Evolutionary conservation across 2,888 invertebrate genomes (phyloP).

Genomic region (Siphlonurus alternatus): DNA sequence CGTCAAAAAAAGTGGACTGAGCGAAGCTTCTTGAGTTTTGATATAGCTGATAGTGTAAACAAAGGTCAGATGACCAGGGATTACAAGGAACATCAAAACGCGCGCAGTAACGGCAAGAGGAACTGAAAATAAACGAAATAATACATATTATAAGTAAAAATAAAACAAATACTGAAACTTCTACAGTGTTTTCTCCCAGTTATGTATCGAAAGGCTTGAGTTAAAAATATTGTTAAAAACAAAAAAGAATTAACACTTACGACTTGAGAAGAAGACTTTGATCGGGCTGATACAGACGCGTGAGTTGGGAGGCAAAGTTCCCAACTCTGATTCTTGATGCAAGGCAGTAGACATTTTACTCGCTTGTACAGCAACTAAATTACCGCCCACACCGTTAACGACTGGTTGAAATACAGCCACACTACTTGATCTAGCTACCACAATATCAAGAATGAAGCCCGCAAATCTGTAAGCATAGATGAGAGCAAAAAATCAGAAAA

Average conservation of each 20-base stretch:
- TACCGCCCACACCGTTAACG: background rate
- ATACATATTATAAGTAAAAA: constrained; percentile 5
- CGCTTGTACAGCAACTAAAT: background rate
- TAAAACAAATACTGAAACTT: background rate
- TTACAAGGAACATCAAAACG: constrained; percentile 62
- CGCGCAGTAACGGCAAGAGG: constrained; percentile 70
- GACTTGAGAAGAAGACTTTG: constrained; percentile 10
- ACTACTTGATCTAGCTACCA: constrained; percentile 31
- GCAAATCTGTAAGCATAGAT: constrained; percentile 29
- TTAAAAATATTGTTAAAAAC: background rate
- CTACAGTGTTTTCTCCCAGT: too few relatives aligned
- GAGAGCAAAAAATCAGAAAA: too few relatives aligned
- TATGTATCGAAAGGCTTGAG: background rate
- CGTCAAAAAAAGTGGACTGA: constrained; percentile 59
- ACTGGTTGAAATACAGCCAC: constrained; percentile 25
- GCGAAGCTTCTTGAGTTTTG: constrained; percentile 39
- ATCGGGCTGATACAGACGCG: constrained; percentile 19
- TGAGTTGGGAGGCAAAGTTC: constrained; percentile 33
- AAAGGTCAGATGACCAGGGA: constrained; percentile 74
- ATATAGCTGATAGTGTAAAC: constrained; percentile 62
- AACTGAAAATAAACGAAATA: constrained; percentile 36
- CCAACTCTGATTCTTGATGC: background rate
- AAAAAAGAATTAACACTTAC: too few relatives aligned
- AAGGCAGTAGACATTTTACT: background rate
- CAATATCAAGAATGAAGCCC: constrained; percentile 35